A percentile compares a stretch with the other conserved stretches of the same genome.
phyloP scores from a whole-genome alignment of 2,797 vertebrate species.

The Malacoraja senta region DNA sequence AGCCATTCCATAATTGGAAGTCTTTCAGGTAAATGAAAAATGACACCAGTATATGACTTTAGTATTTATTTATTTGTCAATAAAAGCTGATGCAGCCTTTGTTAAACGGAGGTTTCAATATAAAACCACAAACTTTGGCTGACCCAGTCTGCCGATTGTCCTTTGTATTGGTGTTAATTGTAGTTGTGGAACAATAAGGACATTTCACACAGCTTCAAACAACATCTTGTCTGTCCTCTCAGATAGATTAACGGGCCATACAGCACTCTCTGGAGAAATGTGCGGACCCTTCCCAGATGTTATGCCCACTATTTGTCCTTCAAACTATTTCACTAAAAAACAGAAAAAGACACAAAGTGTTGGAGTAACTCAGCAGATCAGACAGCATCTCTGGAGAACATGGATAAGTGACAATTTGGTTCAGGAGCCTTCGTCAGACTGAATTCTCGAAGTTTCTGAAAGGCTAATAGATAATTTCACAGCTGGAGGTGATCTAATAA shows the following conservation, averaged over 20 bases:
- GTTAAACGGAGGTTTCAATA: background rate
- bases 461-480: no score
- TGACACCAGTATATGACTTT: background rate
- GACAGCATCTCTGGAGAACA: no score
- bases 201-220: background rate
- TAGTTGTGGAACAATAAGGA: background rate
- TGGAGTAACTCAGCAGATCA: no score
- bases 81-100: background rate
- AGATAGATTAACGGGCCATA: background rate
- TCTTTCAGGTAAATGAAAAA: background rate
- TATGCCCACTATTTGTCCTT: background rate
- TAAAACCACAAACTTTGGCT: background rate
- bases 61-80: slow-evolving; percentile 1
- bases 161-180: background rate
- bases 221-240: background rate
- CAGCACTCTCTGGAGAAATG: background rate
- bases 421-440: no score
- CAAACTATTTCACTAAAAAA: background rate
- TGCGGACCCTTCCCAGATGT: background rate
- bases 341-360: no score
- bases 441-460: no score
- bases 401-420: no score
- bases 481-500: no score
- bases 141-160: background rate
- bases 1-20: background rate